Evolutionary conservation across 1,140 invertebrate genomes (phyloP).

Genomic region (Phymorhynchus buccinoides): DNA sequence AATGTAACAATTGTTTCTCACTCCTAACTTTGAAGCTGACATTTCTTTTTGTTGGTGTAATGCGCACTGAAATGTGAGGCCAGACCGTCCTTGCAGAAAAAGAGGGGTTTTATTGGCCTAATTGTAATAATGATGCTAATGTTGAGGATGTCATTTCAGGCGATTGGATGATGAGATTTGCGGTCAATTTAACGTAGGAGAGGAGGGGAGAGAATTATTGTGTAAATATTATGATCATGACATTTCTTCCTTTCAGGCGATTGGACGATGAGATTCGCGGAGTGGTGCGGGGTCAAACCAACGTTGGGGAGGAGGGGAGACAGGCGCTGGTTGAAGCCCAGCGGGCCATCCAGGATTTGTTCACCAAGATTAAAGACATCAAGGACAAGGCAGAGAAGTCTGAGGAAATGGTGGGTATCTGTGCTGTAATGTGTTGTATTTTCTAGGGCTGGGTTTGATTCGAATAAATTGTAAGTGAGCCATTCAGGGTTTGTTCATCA

Average conservation of each 20-base stretch:
- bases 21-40: too few relatives aligned
- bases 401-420: conserved; percentile 85
- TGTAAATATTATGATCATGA: too few relatives aligned
- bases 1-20: not conserved
- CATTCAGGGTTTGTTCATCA: conserved; percentile 90
- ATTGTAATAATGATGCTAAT: too few relatives aligned
- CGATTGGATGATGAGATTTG: conserved; percentile 86
- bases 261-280: conserved; percentile 87
- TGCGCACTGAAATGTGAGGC: too few relatives aligned
- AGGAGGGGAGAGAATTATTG: conserved; percentile 86
- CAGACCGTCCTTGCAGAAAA: too few relatives aligned
- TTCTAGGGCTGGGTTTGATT: too few relatives aligned
- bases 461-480: conserved; percentile 90
- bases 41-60: too few relatives aligned
- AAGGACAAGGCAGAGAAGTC: conserved; percentile 94
- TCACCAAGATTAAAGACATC: conserved; percentile 93
- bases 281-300: conserved; percentile 89
- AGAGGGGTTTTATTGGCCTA: too few relatives aligned
- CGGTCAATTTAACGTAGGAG: conserved; percentile 86
- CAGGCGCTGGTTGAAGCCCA: conserved; percentile 89
- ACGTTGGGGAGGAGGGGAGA: conserved; percentile 84
- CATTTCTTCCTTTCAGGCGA: too few relatives aligned
- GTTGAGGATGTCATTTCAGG: conserved; percentile 55
- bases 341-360: conserved; percentile 90
- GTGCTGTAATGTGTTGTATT: not conserved